Evolutionary conservation across 2,113 vertebrate genomes (phyloP), one percentile per base, ranked within the genome.

Genomic region (Anoura caudifer): DNA sequence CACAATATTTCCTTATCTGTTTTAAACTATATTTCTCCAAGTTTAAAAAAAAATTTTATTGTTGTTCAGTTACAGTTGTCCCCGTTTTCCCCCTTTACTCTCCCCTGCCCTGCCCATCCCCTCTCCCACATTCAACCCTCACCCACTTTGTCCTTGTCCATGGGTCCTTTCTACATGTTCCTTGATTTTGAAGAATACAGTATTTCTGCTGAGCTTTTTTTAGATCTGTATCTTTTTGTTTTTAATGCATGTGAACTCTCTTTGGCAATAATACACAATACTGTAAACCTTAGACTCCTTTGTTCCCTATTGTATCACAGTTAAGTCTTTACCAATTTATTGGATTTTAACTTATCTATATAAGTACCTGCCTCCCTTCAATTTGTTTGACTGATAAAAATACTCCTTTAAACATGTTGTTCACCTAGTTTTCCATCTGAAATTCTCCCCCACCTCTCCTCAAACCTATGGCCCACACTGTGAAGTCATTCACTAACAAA

Each of bases 21-120:
- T 77, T 96, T 86, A 47, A 94, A 81, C 13, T 65, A 19, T 72
- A 65, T 85, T 84, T 91, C 28, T 83, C 20, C 38, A n/a, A 70
- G 22, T 56, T 59, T 24, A 59, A 59, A 59, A 59, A 9, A 20
- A 19, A 20, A 24, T 56, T 54, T 56, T 56, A 59, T 24, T 59
- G 20, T 24, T 59, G 22, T 59, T 59, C 56, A 59, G 22, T 59
- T 59, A 59, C 56, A 59, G 56, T 59, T 59, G 56, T 59, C 22
- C 22, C 56, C 56, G 24, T 59, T 59, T 24, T 8, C 56, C 20
- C 56, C 56, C 56, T 3, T 24, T 59, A 22, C 22, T 59, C 56
- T 59, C 56, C 56, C 22, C 56, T 24, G 22, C 56, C 56, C 56
- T 24, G 22, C 56, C 56, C 22, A 59, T 8, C 20, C 54, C 56